Conservation (phyloP, 2,888 invertebrate genomes). For the Ennomos fuscantarius region DNA sequence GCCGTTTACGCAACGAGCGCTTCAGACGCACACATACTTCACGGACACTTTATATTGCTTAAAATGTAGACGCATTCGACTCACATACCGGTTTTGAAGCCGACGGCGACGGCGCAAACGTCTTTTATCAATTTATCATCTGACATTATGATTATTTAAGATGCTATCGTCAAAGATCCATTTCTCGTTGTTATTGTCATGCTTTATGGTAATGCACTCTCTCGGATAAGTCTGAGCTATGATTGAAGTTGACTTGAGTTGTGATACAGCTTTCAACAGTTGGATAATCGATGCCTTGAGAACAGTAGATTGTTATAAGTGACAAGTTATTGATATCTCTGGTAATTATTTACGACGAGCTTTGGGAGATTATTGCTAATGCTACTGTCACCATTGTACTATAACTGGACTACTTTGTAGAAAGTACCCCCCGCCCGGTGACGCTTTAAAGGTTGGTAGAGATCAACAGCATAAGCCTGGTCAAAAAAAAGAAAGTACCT, state of each 20-base stretch:
- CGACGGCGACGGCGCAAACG: neutral
- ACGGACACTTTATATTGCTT: slow-evolving; percentile 11
- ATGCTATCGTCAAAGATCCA: slow-evolving; percentile 58
- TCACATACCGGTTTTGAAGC: slow-evolving; percentile 27
- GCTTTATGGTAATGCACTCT: slow-evolving; percentile 41
- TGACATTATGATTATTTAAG: slow-evolving; percentile 48
- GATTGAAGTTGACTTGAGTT: slow-evolving; percentile 24
- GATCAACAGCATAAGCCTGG: no score
- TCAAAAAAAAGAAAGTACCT: no score
- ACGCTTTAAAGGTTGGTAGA: no score
- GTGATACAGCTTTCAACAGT: slow-evolving; percentile 24
- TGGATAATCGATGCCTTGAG: slow-evolving; percentile 16
- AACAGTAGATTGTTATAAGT: slow-evolving; percentile 8
- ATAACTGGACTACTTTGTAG: neutral
- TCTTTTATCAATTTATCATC: slow-evolving; percentile 45
- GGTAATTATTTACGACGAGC: slow-evolving; percentile 16
- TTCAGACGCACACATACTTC: slow-evolving; percentile 19
- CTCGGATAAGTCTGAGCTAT: slow-evolving; percentile 43
- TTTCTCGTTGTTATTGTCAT: slow-evolving; percentile 49
- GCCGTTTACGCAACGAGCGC: slow-evolving; percentile 24
- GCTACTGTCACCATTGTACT: neutral
- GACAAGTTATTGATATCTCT: slow-evolving; percentile 17
- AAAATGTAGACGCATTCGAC: slow-evolving; percentile 18
- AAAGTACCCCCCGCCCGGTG: no score
- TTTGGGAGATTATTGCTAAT: slow-evolving; percentile 7